Percentiles rank a stretch among this genome's conserved stretches.
phyloP scores from a whole-genome alignment of 2,113 vertebrate genomes.

The Thymallus thymallus region DNA sequence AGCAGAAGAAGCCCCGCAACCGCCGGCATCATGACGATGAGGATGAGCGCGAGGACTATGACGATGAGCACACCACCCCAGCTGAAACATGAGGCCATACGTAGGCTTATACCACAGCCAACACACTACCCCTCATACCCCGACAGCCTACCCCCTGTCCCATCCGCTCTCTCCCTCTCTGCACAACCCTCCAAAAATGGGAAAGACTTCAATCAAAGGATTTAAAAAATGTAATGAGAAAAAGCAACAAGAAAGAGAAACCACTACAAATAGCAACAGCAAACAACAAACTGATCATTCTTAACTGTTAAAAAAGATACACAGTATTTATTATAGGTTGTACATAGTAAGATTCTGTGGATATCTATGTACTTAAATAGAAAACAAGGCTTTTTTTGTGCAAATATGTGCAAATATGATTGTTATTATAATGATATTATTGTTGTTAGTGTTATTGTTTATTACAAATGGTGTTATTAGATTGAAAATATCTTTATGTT shows the following conservation, averaged over 20 bases:
- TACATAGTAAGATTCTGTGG: constrained; percentile 76
- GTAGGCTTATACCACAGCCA: neutral
- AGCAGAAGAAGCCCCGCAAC: constrained; percentile 94
- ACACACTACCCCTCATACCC: neutral
- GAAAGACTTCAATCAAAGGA: constrained; percentile 48
- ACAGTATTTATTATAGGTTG: constrained; percentile 93
- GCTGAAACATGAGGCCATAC: constrained; percentile 84
- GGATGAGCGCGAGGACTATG: neutral
- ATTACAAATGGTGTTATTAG: constrained; percentile 70
- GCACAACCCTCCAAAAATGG: constrained; percentile 35
- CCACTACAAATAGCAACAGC: constrained; percentile 48
- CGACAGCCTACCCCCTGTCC: constrained; percentile 2
- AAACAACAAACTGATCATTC: constrained; percentile 52
- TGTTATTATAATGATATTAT: constrained; percentile 66
- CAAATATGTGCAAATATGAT: constrained; percentile 78
- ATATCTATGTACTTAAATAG: constrained; percentile 80
- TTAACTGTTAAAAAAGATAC: constrained; percentile 57
- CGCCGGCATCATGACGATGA: constrained; percentile 85
- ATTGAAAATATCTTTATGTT: constrained; percentile 68
- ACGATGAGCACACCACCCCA: constrained; percentile 70
- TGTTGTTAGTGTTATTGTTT: constrained; percentile 73
- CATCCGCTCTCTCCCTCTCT: neutral
- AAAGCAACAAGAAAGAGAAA: constrained; percentile 41
- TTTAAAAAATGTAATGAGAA: constrained; percentile 31
- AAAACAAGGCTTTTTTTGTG: constrained; percentile 73